These are phyloP conservation scores for Apotomis turbidana DNA, from an alignment of 2,888 invertebrate genomes.

Conservation along the genomic window DNA sequence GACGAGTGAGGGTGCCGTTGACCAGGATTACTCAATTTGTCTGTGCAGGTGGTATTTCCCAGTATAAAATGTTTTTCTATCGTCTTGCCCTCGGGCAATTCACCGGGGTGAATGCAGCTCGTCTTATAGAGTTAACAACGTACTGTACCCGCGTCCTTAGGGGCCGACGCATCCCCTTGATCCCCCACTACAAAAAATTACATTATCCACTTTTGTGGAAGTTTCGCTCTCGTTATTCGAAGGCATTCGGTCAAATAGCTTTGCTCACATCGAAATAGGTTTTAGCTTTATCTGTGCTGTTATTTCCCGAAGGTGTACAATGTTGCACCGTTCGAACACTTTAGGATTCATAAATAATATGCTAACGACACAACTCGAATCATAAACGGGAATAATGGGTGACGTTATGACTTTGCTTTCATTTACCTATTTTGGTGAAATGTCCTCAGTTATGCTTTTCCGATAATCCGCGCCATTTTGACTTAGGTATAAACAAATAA, in stretches of 20 bases:
- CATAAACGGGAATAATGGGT: conserved; percentile 58
- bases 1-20: conserved; percentile 50
- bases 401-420: conserved; percentile 55
- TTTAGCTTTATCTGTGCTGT: conserved; percentile 28
- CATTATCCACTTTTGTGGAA: conserved; percentile 72
- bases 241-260: conserved; percentile 33
- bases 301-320: conserved; percentile 47
- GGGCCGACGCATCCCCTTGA: conserved; percentile 66
- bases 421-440: conserved; percentile 38
- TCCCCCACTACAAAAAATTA: conserved; percentile 66
- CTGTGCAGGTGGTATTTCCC: conserved; percentile 71
- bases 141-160: conserved; percentile 69
- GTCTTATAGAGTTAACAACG: conserved; percentile 80
- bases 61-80: conserved; percentile 74
- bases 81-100: conserved; percentile 62
- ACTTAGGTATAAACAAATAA: conserved; percentile 48
- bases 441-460: conserved; percentile 38
- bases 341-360: conserved; percentile 68
- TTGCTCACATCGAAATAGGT: conserved; percentile 23
- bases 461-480: conserved; percentile 38
- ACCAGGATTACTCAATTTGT: conserved; percentile 66
- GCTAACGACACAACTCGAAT: conserved; percentile 59
- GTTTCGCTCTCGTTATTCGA: conserved; percentile 52
- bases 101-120: conserved; percentile 64
- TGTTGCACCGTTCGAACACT: conserved; percentile 56